Evolutionary conservation across 1,140 invertebrate genomes (phyloP).

Genomic region (Scaptodrosophila lebanonensis): DNA sequence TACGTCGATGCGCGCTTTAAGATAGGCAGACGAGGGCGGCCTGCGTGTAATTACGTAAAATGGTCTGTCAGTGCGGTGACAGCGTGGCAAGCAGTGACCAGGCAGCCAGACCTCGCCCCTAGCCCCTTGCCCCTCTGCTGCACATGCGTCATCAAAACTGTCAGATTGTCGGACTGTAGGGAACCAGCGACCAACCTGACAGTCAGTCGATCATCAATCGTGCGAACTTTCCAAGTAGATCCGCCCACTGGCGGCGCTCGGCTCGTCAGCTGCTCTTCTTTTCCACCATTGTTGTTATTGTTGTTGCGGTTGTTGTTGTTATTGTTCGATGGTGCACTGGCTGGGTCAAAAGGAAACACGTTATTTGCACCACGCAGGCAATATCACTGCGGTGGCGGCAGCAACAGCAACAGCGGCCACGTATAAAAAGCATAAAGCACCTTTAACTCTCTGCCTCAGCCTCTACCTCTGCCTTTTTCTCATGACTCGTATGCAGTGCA

Average conservation of each 20-base stretch:
- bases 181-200: background rate
- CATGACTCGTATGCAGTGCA: constrained; percentile 31
- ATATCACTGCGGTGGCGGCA: constrained; percentile 52
- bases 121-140: too few relatives aligned
- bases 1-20: constrained; percentile 57
- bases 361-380: constrained; percentile 27
- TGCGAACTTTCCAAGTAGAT: constrained; percentile 63
- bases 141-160: constrained; percentile 61
- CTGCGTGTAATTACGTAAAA: constrained; percentile 64
- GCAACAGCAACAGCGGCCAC: too few relatives aligned
- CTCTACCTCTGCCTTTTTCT: constrained; percentile 40
- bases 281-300: too few relatives aligned
- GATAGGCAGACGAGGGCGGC: constrained; percentile 29
- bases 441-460: background rate
- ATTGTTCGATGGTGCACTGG: too few relatives aligned
- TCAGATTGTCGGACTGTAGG: constrained; percentile 16
- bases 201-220: constrained; percentile 66
- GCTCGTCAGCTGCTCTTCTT: too few relatives aligned
- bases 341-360: too few relatives aligned
- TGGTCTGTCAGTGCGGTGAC: constrained; percentile 69
- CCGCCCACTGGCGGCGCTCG: constrained; percentile 58
- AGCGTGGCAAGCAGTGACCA: too few relatives aligned
- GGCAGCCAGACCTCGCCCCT: too few relatives aligned
- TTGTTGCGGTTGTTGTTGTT: too few relatives aligned
- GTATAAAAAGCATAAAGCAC: constrained; percentile 17